Conservation (phyloP, 2,888 invertebrate species). For the Lepidochrysops patricia region DNA sequence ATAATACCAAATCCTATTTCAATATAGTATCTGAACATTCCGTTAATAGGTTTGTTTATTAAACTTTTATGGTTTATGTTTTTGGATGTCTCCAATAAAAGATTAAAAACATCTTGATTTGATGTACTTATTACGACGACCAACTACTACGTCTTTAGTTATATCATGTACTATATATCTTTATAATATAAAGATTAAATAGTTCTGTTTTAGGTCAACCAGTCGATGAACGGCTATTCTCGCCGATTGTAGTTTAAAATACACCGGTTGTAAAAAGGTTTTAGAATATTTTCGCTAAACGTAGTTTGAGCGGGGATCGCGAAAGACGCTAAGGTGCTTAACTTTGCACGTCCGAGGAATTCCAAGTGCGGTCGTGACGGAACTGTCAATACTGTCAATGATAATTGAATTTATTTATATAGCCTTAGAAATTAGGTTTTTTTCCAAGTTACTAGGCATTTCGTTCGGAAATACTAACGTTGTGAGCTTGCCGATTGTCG, state of each 20-base stretch:
- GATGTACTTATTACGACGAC: too few species aligned
- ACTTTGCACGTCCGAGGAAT: conserved; percentile 44
- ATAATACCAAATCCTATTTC: too few species aligned
- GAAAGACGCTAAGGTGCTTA: conserved; percentile 36
- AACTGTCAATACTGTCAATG: conserved; percentile 40
- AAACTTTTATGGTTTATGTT: too few species aligned
- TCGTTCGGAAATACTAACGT: neutral
- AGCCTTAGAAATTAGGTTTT: neutral
- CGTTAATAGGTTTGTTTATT: too few species aligned
- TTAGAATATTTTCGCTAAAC: conserved; percentile 8
- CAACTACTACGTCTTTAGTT: too few species aligned
- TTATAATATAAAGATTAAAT: too few species aligned
- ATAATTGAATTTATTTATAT: conserved; percentile 26
- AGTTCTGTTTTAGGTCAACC: too few species aligned
- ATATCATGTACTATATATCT: too few species aligned
- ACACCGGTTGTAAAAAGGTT: neutral
- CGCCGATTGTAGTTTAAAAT: neutral
- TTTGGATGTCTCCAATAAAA: too few species aligned
- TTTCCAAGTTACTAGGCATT: neutral
- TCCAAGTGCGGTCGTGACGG: conserved; percentile 48
- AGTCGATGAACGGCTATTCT: neutral
- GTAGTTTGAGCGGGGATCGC: neutral
- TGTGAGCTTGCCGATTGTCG: neutral
- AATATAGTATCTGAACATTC: too few species aligned
- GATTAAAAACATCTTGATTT: too few species aligned